A percentile compares a stretch with the other conserved stretches of the same genome.
These are phyloP conservation scores for Chironomus riparius DNA, from an alignment of 2,888 invertebrate species.

Conservation along the genomic window DNA sequence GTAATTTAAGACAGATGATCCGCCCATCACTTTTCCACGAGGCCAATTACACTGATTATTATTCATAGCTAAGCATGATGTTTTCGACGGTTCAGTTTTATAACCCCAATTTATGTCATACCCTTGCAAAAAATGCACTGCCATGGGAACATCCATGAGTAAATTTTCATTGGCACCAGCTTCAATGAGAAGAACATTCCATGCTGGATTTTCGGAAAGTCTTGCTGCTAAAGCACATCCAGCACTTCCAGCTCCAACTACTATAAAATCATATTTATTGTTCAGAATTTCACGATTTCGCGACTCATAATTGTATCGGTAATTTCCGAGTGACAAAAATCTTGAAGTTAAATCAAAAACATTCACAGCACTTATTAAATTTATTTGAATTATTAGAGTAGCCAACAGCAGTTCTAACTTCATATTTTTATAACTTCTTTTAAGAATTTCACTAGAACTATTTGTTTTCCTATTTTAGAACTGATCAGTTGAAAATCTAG, in stretches of 20 bases:
- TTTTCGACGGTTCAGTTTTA: constrained; percentile 64
- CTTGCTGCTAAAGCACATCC: constrained; percentile 68
- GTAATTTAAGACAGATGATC: constrained; percentile 68
- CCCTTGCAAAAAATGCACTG: constrained; percentile 63
- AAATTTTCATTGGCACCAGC: constrained; percentile 62
- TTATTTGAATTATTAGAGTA: not conserved
- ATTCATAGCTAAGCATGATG: constrained; percentile 64
- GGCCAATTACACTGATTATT: constrained; percentile 70
- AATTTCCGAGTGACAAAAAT: constrained; percentile 47
- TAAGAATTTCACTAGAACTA: not conserved
- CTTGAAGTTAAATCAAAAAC: constrained; percentile 46
- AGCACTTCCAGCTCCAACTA: constrained; percentile 73
- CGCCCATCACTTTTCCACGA: constrained; percentile 73
- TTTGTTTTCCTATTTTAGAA: not conserved
- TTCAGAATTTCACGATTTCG: constrained; percentile 45
- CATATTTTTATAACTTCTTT: not conserved
- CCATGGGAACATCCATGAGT: constrained; percentile 66
- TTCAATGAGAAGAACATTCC: constrained; percentile 59
- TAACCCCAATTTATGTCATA: constrained; percentile 71
- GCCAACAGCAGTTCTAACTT: not conserved
- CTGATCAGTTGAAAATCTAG: not conserved
- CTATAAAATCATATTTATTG: constrained; percentile 63
- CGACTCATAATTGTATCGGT: constrained; percentile 47
- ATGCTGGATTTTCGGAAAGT: constrained; percentile 57
- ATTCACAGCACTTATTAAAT: not conserved